A percentile compares a stretch with the other conserved stretches of the same genome.
Evolutionary conservation across 2,888 invertebrate genomes (phyloP).

Genomic region (Tillus elongatus): DNA sequence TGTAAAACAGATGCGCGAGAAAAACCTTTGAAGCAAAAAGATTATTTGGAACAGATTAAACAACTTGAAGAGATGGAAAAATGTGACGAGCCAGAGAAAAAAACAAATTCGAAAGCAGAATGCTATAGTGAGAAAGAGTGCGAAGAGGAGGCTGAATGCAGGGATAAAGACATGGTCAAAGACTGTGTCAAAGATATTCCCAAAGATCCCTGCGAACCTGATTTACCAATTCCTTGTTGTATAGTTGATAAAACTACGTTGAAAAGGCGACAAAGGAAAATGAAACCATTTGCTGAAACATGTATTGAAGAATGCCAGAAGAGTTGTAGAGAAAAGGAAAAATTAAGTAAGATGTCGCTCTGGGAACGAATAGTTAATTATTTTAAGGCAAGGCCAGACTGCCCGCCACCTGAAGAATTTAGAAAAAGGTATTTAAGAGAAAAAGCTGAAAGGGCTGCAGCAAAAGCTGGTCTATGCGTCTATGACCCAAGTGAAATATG

Average conservation of each 20-base stretch:
- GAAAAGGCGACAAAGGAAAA: too few species aligned
- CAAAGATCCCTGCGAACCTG: too few species aligned
- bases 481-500: constrained; percentile 1
- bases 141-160: neutral
- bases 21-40: constrained; percentile 1
- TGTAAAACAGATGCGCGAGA: neutral
- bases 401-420: constrained; percentile 12
- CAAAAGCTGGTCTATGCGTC: constrained; percentile 12
- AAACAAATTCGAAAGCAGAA: too few species aligned
- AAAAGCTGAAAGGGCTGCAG: constrained; percentile 12
- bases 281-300: too few species aligned
- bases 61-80: neutral
- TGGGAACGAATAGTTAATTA: constrained; percentile 11
- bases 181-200: too few species aligned
- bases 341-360: neutral
- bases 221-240: too few species aligned
- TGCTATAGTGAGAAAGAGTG: neutral
- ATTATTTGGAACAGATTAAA: neutral
- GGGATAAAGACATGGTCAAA: neutral
- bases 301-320: neutral
- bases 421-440: constrained; percentile 9
- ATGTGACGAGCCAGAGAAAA: neutral
- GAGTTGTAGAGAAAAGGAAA: constrained; percentile 3
- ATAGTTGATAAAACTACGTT: too few species aligned
- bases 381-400: constrained; percentile 11